phyloP scores from a whole-genome alignment of 2,113 vertebrate species.

The Vidua chalybeata region DNA sequence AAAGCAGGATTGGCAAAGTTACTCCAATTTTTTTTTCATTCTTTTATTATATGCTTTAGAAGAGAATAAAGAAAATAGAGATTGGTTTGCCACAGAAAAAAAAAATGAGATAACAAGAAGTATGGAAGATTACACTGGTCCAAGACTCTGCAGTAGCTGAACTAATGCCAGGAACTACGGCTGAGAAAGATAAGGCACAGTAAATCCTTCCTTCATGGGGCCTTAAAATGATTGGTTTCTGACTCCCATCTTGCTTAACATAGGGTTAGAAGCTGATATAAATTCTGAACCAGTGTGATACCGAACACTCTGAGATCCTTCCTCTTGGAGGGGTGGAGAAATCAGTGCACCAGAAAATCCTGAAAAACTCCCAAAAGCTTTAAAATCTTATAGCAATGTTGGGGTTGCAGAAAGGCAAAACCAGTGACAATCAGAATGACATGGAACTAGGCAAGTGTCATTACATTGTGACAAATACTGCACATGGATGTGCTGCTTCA shows the following conservation, averaged over 20 bases:
- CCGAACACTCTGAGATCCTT: background rate
- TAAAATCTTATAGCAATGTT: background rate
- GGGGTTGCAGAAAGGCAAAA: background rate
- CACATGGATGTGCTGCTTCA: background rate
- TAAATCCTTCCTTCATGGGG: background rate
- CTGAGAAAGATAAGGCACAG: background rate
- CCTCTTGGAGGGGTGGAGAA: background rate
- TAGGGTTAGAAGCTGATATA: background rate
- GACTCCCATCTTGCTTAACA: background rate
- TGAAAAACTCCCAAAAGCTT: background rate
- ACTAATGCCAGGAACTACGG: background rate
- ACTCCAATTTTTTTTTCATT: background rate
- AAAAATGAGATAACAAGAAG: background rate
- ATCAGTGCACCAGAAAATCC: background rate
- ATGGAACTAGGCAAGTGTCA: background rate
- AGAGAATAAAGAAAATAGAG: background rate
- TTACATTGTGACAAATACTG: background rate
- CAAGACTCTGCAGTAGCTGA: background rate
- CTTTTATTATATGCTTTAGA: background rate
- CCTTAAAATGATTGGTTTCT: constrained; percentile 17
- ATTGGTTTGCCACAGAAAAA: background rate
- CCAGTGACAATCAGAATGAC: background rate
- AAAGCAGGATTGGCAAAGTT: background rate
- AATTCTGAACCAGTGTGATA: background rate
- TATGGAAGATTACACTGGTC: background rate